These are phyloP conservation scores for Tenthredo amoena DNA, from an alignment of 2,888 invertebrate genomes.

Conservation along the genomic window DNA sequence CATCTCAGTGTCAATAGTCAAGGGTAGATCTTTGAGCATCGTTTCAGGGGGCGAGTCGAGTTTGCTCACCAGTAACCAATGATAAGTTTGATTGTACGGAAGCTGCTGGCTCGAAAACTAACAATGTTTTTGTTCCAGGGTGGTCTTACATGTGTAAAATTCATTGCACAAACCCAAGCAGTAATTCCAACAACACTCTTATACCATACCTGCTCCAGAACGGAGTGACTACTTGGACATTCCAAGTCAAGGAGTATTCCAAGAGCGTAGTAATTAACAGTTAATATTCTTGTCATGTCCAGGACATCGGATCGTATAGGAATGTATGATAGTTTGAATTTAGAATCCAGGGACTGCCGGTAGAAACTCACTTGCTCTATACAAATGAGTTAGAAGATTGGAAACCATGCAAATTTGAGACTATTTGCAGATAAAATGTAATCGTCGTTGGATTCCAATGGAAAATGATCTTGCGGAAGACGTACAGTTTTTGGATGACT, in stretches of 20 bases:
- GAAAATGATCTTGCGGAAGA: not conserved
- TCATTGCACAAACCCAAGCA: not conserved
- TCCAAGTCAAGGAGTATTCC: conserved; percentile 67
- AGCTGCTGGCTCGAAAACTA: conserved; percentile 64
- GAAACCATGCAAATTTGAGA: not conserved
- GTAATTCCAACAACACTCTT: not conserved
- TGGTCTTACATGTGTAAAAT: not conserved
- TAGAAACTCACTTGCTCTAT: conserved; percentile 60
- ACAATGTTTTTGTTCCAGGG: not conserved
- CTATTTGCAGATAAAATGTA: not conserved
- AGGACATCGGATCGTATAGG: conserved; percentile 44
- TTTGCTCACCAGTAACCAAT: conserved; percentile 66
- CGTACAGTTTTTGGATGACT: not conserved
- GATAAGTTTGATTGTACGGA: conserved; percentile 69
- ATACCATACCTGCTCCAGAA: conserved; percentile 62
- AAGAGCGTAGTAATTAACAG: conserved; percentile 66
- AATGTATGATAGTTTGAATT: conserved; percentile 51
- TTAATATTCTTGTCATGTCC: conserved; percentile 60
- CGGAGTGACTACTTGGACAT: conserved; percentile 61
- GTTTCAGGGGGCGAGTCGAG: conserved; percentile 57
- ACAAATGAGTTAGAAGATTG: not conserved
- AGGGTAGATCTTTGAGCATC: conserved; percentile 60
- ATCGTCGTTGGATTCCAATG: not conserved
- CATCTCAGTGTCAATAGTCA: conserved; percentile 69
- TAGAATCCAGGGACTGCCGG: conserved; percentile 52